Evolutionary conservation across 2,888 invertebrate genomes (phyloP).

Genomic region (Dicyrtoma fusca): DNA sequence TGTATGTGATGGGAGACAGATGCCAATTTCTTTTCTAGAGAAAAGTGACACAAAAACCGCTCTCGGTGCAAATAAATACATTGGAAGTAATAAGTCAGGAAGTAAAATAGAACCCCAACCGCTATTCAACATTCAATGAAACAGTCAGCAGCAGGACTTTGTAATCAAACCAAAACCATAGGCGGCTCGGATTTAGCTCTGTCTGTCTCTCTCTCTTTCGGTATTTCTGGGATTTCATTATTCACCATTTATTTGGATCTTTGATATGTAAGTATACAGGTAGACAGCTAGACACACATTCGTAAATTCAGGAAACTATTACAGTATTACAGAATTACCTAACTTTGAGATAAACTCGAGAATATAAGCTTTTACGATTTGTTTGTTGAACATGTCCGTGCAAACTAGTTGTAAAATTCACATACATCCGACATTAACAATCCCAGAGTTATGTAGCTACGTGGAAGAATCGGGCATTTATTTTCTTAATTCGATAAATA

Average conservation of each 20-base stretch:
- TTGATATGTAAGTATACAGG: too few species aligned
- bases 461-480: too few species aligned
- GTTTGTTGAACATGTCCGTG: too few species aligned
- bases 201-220: background rate
- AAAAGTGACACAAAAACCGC: background rate
- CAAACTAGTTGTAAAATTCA: too few species aligned
- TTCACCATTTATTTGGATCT: background rate
- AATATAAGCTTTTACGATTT: too few species aligned
- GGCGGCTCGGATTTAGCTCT: background rate
- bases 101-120: constrained; percentile 13
- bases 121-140: constrained; percentile 9
- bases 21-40: background rate
- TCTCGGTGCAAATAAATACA: background rate
- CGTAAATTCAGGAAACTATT: too few species aligned
- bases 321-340: too few species aligned
- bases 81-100: background rate
- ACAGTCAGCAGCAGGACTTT: constrained; percentile 3
- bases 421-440: too few species aligned
- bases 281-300: too few species aligned
- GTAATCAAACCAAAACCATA: constrained; percentile 11
- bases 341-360: too few species aligned
- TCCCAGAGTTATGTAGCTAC: too few species aligned
- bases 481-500: too few species aligned
- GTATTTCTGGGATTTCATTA: background rate
- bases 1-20: background rate